Evolutionary conservation across 2,797 vertebrate genomes (phyloP).

Genomic region (Hippopotamyrus pictus): DNA sequence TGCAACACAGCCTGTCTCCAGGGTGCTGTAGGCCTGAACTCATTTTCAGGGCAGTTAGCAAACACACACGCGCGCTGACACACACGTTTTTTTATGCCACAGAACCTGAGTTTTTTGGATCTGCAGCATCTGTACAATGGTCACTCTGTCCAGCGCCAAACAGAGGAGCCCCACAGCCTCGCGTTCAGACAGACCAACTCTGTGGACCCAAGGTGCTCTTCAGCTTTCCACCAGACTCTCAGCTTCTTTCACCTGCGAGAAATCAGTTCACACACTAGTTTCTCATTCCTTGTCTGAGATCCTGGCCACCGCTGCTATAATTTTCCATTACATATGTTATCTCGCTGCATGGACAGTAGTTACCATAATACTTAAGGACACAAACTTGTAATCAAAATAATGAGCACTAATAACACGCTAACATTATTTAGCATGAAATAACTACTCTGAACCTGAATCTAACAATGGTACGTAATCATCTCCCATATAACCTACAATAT

Average conservation of each 20-base stretch:
- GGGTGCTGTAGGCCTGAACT: not conserved
- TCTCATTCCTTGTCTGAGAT: not conserved
- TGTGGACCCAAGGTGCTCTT: slow-evolving; percentile 38
- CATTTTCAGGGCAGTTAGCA: not conserved
- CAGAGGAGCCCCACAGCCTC: slow-evolving; percentile 41
- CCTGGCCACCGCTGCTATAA: not conserved
- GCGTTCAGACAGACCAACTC: slow-evolving; percentile 51
- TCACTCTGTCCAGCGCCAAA: slow-evolving; percentile 49
- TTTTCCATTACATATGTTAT: not conserved
- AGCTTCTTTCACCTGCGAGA: not conserved
- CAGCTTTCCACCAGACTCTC: not conserved
- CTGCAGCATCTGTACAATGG: slow-evolving; percentile 41
- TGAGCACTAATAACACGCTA: not conserved
- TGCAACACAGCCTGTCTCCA: not conserved
- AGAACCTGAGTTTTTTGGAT: not conserved
- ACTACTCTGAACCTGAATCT: not conserved
- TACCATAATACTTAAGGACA: not conserved
- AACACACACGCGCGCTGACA: not conserved
- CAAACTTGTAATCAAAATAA: not conserved
- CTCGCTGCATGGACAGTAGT: not conserved
- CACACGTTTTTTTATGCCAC: not conserved
- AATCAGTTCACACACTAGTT: not conserved
- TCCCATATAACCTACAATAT: not conserved
- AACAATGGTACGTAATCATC: not conserved
- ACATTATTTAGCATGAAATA: not conserved